These are phyloP conservation scores for Rosalia funebris DNA, from an alignment of 2,888 invertebrate genomes.

Conservation along the genomic window DNA sequence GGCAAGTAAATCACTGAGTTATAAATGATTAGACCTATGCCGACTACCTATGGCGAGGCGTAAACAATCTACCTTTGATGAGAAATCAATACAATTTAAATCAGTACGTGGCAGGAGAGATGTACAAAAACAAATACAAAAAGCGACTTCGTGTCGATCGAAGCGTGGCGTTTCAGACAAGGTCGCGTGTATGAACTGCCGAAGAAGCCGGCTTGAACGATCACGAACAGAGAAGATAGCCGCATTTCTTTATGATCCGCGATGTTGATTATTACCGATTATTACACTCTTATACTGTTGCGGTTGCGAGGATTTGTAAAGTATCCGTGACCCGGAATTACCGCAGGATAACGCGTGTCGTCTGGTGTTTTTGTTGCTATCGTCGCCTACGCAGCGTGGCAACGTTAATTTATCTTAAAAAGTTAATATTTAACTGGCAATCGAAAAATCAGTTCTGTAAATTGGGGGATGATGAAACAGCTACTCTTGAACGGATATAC, in stretches of 20 bases:
- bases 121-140: constrained; percentile 2
- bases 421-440: neutral
- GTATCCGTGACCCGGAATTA: neutral
- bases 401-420: too few relatives aligned
- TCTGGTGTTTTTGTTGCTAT: too few relatives aligned
- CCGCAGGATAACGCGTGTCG: constrained; percentile 11
- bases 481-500: too few relatives aligned
- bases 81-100: constrained; percentile 37
- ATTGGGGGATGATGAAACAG: too few relatives aligned
- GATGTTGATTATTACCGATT: constrained; percentile 16
- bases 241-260: constrained; percentile 6
- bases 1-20: constrained; percentile 39
- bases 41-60: constrained; percentile 35
- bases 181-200: constrained; percentile 21
- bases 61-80: constrained; percentile 35
- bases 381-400: too few relatives aligned
- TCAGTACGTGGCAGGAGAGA: neutral
- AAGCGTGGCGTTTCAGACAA: constrained; percentile 26
- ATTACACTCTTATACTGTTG: constrained; percentile 18
- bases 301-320: constrained; percentile 9
- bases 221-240: constrained; percentile 17
- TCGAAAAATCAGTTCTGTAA: neutral
- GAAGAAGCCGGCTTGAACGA: constrained; percentile 14
- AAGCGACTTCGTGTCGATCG: constrained; percentile 17
- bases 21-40: constrained; percentile 31